Evolutionary conservation across 2,113 vertebrate species (phyloP).

Genomic region (Xiphophorus couchianus): DNA sequence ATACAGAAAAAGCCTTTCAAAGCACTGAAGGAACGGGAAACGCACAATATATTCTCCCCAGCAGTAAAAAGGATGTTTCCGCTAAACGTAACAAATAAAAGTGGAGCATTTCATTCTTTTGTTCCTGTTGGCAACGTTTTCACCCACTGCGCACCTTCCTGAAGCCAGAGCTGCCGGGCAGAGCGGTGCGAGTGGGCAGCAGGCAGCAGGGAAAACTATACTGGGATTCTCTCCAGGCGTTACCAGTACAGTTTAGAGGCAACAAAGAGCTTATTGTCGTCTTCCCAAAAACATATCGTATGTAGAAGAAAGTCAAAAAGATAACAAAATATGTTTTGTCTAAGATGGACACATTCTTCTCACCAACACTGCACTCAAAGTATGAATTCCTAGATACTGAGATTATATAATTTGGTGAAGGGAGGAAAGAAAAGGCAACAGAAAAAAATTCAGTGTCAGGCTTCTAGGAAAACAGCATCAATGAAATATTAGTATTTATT

Average conservation of each 20-base stretch:
- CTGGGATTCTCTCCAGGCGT: constrained; percentile 16
- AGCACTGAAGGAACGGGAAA: background rate
- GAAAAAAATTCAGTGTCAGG: too few species aligned
- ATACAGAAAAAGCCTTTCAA: too few species aligned
- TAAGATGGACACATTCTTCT: background rate
- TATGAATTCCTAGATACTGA: background rate
- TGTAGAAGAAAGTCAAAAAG: background rate
- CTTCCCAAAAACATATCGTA: background rate
- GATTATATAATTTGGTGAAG: background rate
- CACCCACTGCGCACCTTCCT: background rate
- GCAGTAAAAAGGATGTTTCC: background rate
- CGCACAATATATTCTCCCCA: background rate
- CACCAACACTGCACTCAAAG: too few species aligned
- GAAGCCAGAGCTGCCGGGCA: background rate
- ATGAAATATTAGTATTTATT: too few species aligned
- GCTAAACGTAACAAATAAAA: background rate
- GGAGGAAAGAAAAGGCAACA: too few species aligned
- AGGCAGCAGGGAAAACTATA: constrained; percentile 26
- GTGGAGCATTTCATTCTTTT: background rate
- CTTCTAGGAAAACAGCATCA: too few species aligned
- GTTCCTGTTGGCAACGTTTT: constrained; percentile 5
- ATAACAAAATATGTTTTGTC: too few species aligned
- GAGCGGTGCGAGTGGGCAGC: constrained; percentile 20
- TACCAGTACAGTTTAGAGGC: constrained; percentile 19
- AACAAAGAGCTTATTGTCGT: background rate